phyloP scores from a whole-genome alignment of 2,113 vertebrate genomes.

The Dryoscopus gambensis region DNA sequence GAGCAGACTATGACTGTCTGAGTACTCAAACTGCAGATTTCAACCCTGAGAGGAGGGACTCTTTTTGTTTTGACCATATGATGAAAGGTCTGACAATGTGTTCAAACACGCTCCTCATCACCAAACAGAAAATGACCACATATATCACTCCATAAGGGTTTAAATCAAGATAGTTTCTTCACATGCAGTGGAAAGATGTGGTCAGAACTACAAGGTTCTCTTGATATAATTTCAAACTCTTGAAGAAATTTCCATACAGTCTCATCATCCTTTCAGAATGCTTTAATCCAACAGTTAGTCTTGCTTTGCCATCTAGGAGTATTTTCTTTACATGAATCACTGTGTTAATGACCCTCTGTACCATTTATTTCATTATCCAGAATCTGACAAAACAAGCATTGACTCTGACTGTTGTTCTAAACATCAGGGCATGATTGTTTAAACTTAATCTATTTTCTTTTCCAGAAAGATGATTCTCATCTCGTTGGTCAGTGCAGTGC shows the following conservation, averaged over 20 bases:
- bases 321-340: neutral
- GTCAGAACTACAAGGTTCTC: neutral
- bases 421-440: neutral
- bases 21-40: slow-evolving; percentile 24
- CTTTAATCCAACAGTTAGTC: neutral
- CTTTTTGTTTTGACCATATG: neutral
- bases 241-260: neutral
- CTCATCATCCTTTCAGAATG: neutral
- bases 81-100: neutral
- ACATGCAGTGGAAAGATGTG: neutral
- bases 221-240: neutral
- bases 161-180: neutral
- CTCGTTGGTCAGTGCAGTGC: neutral
- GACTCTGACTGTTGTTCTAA: neutral
- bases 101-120: neutral
- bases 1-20: neutral
- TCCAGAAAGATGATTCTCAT: neutral
- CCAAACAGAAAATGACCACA: neutral
- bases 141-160: neutral
- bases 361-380: neutral
- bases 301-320: neutral
- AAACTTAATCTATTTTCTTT: slow-evolving; percentile 3
- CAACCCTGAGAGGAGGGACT: neutral
- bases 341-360: neutral
- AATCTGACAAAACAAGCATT: neutral